Evolutionary conservation across 2,888 invertebrate species (phyloP).

Genomic region (Augiades crinisus): DNA sequence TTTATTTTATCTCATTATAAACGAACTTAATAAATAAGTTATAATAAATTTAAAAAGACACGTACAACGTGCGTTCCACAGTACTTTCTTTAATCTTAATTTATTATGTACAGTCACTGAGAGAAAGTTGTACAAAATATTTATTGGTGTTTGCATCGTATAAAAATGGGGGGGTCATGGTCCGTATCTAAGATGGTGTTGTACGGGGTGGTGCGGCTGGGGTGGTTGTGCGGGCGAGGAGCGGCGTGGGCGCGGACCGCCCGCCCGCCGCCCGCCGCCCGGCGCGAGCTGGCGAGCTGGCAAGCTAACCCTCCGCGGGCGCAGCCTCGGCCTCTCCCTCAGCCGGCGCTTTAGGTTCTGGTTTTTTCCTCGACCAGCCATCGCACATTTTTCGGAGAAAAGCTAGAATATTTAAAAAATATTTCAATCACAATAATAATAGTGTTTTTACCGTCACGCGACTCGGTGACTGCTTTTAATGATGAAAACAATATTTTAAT

Average conservation of each 20-base stretch:
- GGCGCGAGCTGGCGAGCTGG: conserved; percentile 28
- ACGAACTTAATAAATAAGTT: conserved; percentile 71
- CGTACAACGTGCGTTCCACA: conserved; percentile 78
- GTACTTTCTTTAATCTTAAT: conserved; percentile 78
- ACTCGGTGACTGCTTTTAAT: no score
- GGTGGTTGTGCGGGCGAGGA: conserved; percentile 37
- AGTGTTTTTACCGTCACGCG: no score
- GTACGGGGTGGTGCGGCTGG: conserved; percentile 50
- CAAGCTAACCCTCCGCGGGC: conserved; percentile 37
- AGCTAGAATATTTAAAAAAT: conserved; percentile 71
- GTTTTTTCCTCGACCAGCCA: conserved; percentile 66
- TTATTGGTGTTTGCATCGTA: conserved; percentile 59
- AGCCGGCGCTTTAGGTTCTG: conserved; percentile 38
- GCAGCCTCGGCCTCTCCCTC: conserved; percentile 60
- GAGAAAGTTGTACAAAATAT: conserved; percentile 69
- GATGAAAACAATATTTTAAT: no score
- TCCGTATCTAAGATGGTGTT: conserved; percentile 69
- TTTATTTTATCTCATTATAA: conserved; percentile 65
- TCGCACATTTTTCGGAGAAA: conserved; percentile 94
- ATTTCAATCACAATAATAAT: not conserved
- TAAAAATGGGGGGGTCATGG: conserved; percentile 69
- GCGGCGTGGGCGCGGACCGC: conserved; percentile 46
- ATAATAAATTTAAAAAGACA: conserved; percentile 75
- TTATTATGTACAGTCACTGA: conserved; percentile 76
- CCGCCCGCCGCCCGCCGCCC: conserved; percentile 43